Conservation (phyloP, 2,888 invertebrate genomes). For the Cosmopolites sordidus region DNA sequence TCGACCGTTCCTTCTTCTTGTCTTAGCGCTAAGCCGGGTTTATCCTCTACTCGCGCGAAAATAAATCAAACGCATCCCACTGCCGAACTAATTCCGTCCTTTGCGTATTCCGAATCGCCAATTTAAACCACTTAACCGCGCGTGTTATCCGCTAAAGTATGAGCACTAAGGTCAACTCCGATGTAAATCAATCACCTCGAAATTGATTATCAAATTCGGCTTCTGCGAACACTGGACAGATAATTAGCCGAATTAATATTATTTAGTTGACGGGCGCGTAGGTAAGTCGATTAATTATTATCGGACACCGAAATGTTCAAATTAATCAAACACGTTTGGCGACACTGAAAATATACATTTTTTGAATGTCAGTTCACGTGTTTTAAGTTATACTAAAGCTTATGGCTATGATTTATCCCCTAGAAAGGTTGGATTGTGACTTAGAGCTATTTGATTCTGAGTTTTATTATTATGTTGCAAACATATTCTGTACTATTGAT, state of each 20-base stretch:
- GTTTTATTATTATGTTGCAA: too few relatives aligned
- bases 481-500: too few relatives aligned
- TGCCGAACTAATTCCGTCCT: background rate
- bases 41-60: background rate
- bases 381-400: too few relatives aligned
- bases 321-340: too few relatives aligned
- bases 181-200: slow-evolving; percentile 33
- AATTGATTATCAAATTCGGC: slow-evolving; percentile 35
- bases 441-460: too few relatives aligned
- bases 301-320: slow-evolving; percentile 4
- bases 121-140: slow-evolving; percentile 21
- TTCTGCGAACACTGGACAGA: slow-evolving; percentile 19
- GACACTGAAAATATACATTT: too few relatives aligned
- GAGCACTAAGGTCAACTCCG: slow-evolving; percentile 25
- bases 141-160: slow-evolving; percentile 22
- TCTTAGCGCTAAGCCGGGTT: background rate
- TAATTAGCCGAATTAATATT: slow-evolving; percentile 37
- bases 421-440: too few relatives aligned
- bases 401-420: too few relatives aligned
- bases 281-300: slow-evolving; percentile 33
- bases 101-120: slow-evolving; percentile 4
- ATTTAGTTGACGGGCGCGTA: slow-evolving; percentile 28
- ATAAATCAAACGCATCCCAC: background rate
- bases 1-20: background rate
- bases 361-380: too few relatives aligned